Conservation (phyloP, 1,140 invertebrate genomes). For the Lanistes nyassanus region DNA sequence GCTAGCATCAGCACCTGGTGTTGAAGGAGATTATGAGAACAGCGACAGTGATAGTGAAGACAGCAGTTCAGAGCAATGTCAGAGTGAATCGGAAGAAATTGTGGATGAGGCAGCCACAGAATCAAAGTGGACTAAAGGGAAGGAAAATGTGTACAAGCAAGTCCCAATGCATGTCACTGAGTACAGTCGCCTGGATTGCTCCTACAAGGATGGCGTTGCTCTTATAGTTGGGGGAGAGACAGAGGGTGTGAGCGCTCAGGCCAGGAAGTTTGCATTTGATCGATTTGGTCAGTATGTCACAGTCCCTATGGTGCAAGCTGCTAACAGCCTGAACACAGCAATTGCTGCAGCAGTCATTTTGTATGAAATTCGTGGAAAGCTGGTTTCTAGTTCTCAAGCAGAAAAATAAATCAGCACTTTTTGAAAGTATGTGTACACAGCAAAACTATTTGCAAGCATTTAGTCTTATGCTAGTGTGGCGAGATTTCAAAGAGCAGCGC, state of each 20-base stretch:
- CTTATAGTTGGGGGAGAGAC: slow-evolving; percentile 91
- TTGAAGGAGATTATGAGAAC: too few relatives aligned
- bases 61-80: too few relatives aligned
- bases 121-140: neutral
- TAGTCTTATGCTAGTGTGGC: neutral
- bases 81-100: too few relatives aligned
- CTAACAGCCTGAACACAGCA: slow-evolving; percentile 88
- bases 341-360: slow-evolving; percentile 83
- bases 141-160: slow-evolving; percentile 46
- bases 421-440: neutral
- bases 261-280: slow-evolving; percentile 71
- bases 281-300: slow-evolving; percentile 67
- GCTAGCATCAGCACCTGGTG: too few relatives aligned
- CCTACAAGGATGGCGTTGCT: slow-evolving; percentile 68
- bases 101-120: slow-evolving; percentile 19
- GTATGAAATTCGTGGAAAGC: slow-evolving; percentile 78
- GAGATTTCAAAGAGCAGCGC: too few relatives aligned
- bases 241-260: slow-evolving; percentile 80
- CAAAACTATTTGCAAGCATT: neutral
- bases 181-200: slow-evolving; percentile 62
- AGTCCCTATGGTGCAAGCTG: slow-evolving; percentile 80
- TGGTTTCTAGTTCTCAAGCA: neutral
- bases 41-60: too few relatives aligned
- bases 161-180: slow-evolving; percentile 34
- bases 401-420: neutral